Evolutionary conservation across 2,888 invertebrate genomes (phyloP).

Genomic region (Cynaeus angustus): DNA sequence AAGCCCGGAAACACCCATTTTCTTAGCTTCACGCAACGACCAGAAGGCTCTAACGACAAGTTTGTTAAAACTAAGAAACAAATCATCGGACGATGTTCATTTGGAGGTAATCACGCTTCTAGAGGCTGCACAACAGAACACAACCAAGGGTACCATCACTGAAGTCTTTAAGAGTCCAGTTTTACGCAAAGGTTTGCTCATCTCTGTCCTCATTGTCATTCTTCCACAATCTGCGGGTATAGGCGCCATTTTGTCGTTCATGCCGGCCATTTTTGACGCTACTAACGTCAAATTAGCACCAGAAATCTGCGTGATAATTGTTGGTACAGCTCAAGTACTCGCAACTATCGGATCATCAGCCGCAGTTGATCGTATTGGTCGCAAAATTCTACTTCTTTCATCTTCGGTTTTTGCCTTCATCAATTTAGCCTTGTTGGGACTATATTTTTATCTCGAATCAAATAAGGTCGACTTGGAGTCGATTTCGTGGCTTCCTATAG

Average conservation of each 20-base stretch:
- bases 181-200: constrained; percentile 64
- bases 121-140: constrained; percentile 63
- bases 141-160: not conserved
- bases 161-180: not conserved
- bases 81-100: constrained; percentile 14
- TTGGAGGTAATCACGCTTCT: constrained; percentile 19
- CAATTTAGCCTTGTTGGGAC: constrained; percentile 79
- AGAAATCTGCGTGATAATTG: constrained; percentile 81
- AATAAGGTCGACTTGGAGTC: not conserved
- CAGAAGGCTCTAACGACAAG: constrained; percentile 77
- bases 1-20: constrained; percentile 61
- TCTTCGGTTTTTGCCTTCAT: constrained; percentile 77
- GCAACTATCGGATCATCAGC: constrained; percentile 82
- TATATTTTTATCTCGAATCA: constrained; percentile 79
- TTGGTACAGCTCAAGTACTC: constrained; percentile 82
- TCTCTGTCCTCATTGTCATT: constrained; percentile 63
- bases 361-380: constrained; percentile 84
- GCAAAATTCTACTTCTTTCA: constrained; percentile 79
- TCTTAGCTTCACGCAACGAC: constrained; percentile 70
- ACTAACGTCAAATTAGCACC: constrained; percentile 71
- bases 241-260: constrained; percentile 85
- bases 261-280: constrained; percentile 79
- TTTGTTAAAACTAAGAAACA: constrained; percentile 51
- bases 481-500: constrained; percentile 79
- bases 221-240: constrained; percentile 74